Evolutionary conservation across 1,140 invertebrate species (phyloP).

Genomic region (Pogonus chalceus): DNA sequence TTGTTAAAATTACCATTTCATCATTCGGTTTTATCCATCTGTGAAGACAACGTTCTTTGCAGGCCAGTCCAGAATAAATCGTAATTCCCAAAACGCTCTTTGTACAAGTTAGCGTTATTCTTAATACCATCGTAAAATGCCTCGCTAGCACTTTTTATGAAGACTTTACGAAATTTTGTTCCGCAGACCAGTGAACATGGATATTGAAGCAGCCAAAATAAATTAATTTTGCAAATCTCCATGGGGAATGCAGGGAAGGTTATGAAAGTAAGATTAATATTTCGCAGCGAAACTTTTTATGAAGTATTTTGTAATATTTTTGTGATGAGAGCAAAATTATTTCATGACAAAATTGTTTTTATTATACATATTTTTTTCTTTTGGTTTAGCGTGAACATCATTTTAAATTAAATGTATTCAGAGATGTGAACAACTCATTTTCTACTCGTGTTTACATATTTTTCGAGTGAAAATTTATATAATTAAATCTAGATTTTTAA

Average conservation of each 20-base stretch:
- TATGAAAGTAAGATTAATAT: not conserved
- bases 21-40: not conserved
- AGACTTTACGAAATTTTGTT: too few relatives aligned
- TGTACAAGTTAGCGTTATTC: too few relatives aligned
- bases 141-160: too few relatives aligned
- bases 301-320: not conserved
- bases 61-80: not conserved
- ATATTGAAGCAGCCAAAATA: not conserved
- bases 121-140: too few relatives aligned
- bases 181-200: not conserved
- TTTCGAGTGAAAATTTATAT: too few relatives aligned
- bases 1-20: not conserved
- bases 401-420: too few relatives aligned
- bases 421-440: too few relatives aligned
- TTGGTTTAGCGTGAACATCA: too few relatives aligned
- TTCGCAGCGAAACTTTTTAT: not conserved
- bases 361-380: not conserved
- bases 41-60: not conserved
- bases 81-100: too few relatives aligned
- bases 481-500: too few relatives aligned
- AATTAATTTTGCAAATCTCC: not conserved
- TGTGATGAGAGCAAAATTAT: not conserved
- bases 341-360: not conserved
- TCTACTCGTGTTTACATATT: too few relatives aligned
- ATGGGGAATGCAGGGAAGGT: not conserved